Evolutionary conservation across 1,140 invertebrate genomes (phyloP), one percentile per base, ranked within the genome.

Genomic region (Bombus huntii): DNA sequence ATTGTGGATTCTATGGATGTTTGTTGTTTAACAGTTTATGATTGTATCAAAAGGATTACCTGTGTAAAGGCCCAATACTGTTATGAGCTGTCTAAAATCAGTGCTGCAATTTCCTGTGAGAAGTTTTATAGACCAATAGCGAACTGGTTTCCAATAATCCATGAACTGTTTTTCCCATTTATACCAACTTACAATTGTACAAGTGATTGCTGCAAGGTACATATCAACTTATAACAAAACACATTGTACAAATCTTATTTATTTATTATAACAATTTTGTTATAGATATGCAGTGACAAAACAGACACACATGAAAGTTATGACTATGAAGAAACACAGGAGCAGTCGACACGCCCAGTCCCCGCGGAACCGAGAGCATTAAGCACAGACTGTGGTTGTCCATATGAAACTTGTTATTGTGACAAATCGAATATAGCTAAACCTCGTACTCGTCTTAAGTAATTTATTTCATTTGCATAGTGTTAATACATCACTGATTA

Each of bases 31-130:
- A 93, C 87, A 18, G 73, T 92, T 18, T 77, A 84, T 31, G 90
- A 92, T 88, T 94, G 92, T 66, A 87, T 93, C 28, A 75, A 88
- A 28, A 90, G 90, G 31, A 88, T 93, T 66, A 81, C 86, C 18
- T 62, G 53, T 37, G 73, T 92, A 83, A 89, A 90, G 59, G 83
- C 91, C 4, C 85, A 90, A 77, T 90, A 90, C 28, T 89, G 88
- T 87, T 87, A 87, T 18, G 88, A 90, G 42, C 53, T 90, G 8
- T 87, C 85, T 13, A 90, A 90, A 78, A 89, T 90, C 18, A 66
- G 76, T 39, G 88, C 88, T 18, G 88, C 88, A 18, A 87, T 90
- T 81, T 89, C 62, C 28, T 89, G 85, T 18, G 85, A 89, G 31
- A 90, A 90, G 44, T 81, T 83, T 25, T 90, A 90, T 12, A 73